Evolutionary conservation across 2,113 vertebrate genomes (phyloP).

Genomic region (Lagopus leucura): DNA sequence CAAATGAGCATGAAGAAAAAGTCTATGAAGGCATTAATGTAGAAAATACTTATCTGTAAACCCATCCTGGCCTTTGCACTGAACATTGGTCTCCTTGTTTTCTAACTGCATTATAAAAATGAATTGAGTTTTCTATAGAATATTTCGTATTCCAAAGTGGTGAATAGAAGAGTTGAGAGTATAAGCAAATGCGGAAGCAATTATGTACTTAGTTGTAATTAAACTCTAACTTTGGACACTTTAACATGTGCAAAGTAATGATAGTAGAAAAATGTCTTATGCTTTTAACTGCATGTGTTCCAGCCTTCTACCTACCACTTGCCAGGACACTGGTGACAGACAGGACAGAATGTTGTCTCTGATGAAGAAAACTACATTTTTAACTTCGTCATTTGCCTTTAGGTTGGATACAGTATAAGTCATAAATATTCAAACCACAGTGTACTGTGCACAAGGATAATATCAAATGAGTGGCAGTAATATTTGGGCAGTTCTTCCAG

Average conservation of each 20-base stretch:
- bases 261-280: not conserved
- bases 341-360: not conserved
- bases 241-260: not conserved
- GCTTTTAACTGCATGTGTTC: not conserved
- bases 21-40: not conserved
- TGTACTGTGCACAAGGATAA: not conserved
- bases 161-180: not conserved
- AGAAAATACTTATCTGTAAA: not conserved
- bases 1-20: not conserved
- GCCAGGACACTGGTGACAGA: not conserved
- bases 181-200: not conserved
- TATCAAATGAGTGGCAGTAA: not conserved
- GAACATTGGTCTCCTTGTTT: not conserved
- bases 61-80: not conserved
- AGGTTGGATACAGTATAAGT: not conserved
- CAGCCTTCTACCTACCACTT: not conserved
- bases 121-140: not conserved
- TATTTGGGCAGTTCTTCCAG: not conserved
- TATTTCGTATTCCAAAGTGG: not conserved
- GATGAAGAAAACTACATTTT: not conserved
- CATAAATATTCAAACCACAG: not conserved
- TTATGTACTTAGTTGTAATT: not conserved
- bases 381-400: not conserved
- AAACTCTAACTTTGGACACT: not conserved
- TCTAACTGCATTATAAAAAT: not conserved